Percentiles rank a stretch among this genome's conserved stretches.
phyloP scores from a whole-genome alignment of 2,113 vertebrate species.

The Nothocercus julius region DNA sequence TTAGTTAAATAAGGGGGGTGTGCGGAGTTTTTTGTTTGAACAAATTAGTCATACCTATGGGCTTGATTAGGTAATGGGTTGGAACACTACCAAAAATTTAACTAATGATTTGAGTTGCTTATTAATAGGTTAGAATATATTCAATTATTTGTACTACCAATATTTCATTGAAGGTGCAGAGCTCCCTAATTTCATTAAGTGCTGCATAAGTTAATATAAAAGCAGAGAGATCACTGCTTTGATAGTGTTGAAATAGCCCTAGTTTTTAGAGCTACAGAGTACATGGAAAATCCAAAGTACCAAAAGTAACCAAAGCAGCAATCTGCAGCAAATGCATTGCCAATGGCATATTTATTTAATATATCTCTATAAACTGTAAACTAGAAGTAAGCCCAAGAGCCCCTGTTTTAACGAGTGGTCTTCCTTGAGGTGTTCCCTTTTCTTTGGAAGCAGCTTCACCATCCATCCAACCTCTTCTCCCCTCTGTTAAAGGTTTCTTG shows the following conservation, averaged over 20 bases:
- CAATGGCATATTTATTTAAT: neutral
- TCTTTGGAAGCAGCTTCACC: neutral
- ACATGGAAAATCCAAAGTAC: neutral
- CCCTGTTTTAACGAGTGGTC: neutral
- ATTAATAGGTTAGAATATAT: constrained; percentile 4
- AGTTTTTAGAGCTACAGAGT: neutral
- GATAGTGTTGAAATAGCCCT: neutral
- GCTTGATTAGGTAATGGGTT: neutral
- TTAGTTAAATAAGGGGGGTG: neutral
- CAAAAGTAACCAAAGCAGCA: neutral
- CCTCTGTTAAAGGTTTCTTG: neutral
- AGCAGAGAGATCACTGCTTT: neutral
- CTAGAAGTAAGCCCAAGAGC: neutral
- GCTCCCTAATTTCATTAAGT: neutral
- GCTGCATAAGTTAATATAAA: neutral
- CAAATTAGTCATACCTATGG: neutral
- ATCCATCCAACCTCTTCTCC: neutral
- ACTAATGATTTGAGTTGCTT: neutral
- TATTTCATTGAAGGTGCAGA: constrained; percentile 5
- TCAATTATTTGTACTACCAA: constrained; percentile 17
- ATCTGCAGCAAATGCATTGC: neutral
- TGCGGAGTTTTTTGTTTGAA: neutral
- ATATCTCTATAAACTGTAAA: neutral
- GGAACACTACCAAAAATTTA: neutral
- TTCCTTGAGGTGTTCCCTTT: neutral